Percentiles rank a stretch among this genome's conserved stretches.
These are phyloP conservation scores for Chrysaora quinquecirrha DNA, from an alignment of 30 jellyfish, hydroid and myxozoan genomes.

Conservation along the genomic window DNA sequence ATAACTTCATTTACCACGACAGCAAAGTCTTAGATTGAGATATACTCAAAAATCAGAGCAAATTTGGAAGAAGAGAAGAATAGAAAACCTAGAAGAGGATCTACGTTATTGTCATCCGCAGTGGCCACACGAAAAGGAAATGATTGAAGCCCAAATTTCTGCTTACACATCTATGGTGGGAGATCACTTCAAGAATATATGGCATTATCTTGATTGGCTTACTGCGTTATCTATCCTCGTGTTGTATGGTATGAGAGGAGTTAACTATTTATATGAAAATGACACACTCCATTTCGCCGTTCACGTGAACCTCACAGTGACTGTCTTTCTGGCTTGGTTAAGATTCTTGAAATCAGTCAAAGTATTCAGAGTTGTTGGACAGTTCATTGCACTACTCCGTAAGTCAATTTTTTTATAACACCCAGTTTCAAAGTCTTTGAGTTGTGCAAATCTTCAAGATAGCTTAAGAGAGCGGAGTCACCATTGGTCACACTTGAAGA, in stretches of 20 bases:
- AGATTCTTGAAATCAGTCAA: constrained; percentile 51
- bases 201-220: constrained; percentile 43
- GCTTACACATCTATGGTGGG: constrained; percentile 42
- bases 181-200: constrained; percentile 39
- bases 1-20: background rate
- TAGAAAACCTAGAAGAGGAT: constrained; percentile 35
- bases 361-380: constrained; percentile 29
- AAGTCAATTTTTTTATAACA: constrained; percentile 1
- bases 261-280: background rate
- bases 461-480: too few species aligned
- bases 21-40: constrained; percentile 31
- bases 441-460: too few species aligned
- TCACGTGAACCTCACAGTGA: constrained; percentile 14
- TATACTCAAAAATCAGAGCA: constrained; percentile 22
- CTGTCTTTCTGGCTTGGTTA: constrained; percentile 24
- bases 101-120: constrained; percentile 60
- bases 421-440: too few species aligned
- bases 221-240: background rate
- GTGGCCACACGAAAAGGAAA: constrained; percentile 56
- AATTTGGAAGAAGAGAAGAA: constrained; percentile 34
- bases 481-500: too few species aligned
- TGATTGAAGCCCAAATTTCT: constrained; percentile 30
- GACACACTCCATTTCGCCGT: background rate
- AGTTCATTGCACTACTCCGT: constrained; percentile 49
- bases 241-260: background rate